These are phyloP conservation scores for Orthosia gracilis DNA, from an alignment of 2,888 invertebrate species.

Conservation along the genomic window DNA sequence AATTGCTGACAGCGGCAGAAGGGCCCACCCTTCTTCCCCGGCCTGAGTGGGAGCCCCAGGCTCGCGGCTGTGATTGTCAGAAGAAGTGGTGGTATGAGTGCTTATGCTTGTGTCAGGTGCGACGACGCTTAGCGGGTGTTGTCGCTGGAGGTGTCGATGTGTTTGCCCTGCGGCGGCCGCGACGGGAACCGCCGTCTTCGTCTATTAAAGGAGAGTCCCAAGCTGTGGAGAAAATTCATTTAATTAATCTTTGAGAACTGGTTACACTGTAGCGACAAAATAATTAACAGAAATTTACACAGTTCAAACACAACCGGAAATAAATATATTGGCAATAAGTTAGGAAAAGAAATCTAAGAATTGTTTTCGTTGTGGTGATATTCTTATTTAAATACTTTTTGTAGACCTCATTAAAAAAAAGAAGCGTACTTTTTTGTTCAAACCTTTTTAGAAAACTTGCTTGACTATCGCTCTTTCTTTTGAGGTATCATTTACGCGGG, in stretches of 20 bases:
- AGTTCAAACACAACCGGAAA: too few species aligned
- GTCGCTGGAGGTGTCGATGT: slow-evolving; percentile 85
- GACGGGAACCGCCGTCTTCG: slow-evolving; percentile 81
- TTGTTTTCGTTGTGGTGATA: too few species aligned
- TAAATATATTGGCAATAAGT: too few species aligned
- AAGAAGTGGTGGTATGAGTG: slow-evolving; percentile 83
- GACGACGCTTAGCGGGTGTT: slow-evolving; percentile 83
- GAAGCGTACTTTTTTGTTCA: too few species aligned
- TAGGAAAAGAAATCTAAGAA: too few species aligned
- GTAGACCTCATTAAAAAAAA: too few species aligned
- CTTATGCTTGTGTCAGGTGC: slow-evolving; percentile 82
- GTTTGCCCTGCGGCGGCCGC: slow-evolving; percentile 83
- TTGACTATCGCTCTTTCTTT: too few species aligned
- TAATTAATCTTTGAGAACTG: neutral
- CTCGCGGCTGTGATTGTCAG: slow-evolving; percentile 75
- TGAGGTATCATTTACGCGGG: too few species aligned
- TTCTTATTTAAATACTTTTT: too few species aligned
- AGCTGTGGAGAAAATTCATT: slow-evolving; percentile 67
- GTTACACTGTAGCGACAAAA: neutral
- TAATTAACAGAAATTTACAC: too few species aligned
- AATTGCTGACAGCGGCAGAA: slow-evolving; percentile 64
- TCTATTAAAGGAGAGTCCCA: slow-evolving; percentile 84
- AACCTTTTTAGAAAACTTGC: too few species aligned
- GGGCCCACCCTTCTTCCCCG: slow-evolving; percentile 52
- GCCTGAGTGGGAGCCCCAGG: slow-evolving; percentile 55